These are phyloP conservation scores for Tauraco hartlaubi DNA, from an alignment of 2,797 vertebrate genomes.

Conservation along the genomic window DNA sequence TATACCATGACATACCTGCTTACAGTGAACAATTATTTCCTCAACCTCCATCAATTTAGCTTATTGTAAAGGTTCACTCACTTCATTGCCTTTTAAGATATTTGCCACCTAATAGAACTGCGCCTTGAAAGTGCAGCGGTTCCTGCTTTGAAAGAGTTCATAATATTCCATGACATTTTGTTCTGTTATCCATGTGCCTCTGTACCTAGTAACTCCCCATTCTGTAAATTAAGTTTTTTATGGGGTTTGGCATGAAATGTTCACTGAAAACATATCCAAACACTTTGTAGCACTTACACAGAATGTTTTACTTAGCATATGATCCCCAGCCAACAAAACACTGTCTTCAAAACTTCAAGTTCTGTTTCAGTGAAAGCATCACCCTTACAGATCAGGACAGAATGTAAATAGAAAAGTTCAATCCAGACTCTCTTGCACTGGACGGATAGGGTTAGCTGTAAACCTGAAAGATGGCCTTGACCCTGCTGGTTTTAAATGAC, in stretches of 20 bases:
- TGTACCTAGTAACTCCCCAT: not conserved
- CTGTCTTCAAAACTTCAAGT: not conserved
- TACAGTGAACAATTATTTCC: not conserved
- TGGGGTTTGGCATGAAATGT: not conserved
- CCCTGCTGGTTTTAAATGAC: not conserved
- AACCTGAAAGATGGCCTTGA: not conserved
- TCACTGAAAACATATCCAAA: not conserved
- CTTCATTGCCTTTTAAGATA: not conserved
- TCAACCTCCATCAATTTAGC: not conserved
- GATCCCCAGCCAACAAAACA: not conserved
- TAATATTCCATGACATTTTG: not conserved
- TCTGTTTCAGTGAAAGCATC: not conserved
- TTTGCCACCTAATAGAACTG: not conserved
- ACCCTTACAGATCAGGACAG: not conserved
- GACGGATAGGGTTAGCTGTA: not conserved
- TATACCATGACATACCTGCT: not conserved
- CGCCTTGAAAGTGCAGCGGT: not conserved
- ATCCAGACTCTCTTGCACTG: not conserved
- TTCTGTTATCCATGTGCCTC: not conserved
- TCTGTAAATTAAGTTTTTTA: not conserved
- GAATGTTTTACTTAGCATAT: not conserved
- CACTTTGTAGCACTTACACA: not conserved
- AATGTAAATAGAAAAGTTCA: not conserved
- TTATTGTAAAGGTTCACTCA: not conserved
- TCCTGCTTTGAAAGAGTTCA: not conserved